A percentile compares a stretch with the other conserved stretches of the same genome.
Evolutionary conservation across 2,888 invertebrate species (phyloP).

Genomic region (Ischnus inquisitorius): DNA sequence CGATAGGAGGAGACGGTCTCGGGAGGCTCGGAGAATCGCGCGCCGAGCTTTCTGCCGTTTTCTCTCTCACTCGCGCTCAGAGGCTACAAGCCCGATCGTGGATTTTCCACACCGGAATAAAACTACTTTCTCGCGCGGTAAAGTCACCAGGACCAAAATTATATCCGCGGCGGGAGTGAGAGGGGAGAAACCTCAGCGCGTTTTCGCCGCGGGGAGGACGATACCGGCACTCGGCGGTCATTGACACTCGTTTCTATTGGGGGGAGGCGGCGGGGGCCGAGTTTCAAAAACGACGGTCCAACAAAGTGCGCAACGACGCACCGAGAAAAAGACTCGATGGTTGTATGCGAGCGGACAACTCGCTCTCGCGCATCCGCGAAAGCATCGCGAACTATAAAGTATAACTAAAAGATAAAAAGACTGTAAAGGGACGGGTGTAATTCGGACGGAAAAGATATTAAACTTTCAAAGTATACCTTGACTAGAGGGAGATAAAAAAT

Average conservation of each 20-base stretch:
- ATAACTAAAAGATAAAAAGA: slow-evolving; percentile 5
- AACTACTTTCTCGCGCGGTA: slow-evolving; percentile 53
- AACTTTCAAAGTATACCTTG: background rate
- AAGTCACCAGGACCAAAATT: slow-evolving; percentile 59
- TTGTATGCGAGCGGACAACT: background rate
- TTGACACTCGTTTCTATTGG: slow-evolving; percentile 37
- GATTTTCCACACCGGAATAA: slow-evolving; percentile 57
- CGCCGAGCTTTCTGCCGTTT: background rate
- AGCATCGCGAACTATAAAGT: background rate
- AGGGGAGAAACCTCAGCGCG: slow-evolving; percentile 1
- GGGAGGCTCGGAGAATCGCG: background rate
- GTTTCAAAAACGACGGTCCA: background rate
- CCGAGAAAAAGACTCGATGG: background rate
- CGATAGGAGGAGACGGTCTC: slow-evolving; percentile 31
- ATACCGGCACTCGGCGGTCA: slow-evolving; percentile 31
- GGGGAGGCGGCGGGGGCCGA: no score
- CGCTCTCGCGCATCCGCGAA: background rate
- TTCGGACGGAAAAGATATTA: background rate
- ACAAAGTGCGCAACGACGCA: background rate
- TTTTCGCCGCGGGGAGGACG: slow-evolving; percentile 25
- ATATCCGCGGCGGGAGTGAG: slow-evolving; percentile 45
- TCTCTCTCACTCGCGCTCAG: background rate
- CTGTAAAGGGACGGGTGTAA: background rate
- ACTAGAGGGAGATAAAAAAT: background rate
- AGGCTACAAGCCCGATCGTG: slow-evolving; percentile 18